Conservation (phyloP, 1,140 invertebrate genomes). For the Microvelia longipes region DNA sequence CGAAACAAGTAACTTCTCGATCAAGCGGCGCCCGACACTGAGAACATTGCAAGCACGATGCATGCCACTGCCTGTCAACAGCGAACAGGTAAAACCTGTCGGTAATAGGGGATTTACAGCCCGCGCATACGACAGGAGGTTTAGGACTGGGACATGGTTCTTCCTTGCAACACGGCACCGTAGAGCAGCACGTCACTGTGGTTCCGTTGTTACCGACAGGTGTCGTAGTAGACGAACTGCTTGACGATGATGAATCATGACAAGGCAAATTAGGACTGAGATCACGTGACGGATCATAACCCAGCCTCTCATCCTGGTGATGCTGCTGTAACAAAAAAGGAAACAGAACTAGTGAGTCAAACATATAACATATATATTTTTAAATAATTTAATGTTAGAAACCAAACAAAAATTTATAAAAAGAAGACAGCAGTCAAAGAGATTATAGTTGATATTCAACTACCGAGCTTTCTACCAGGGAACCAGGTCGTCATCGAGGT, state of each 20-base stretch:
- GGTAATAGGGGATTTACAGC: slow-evolving; percentile 65
- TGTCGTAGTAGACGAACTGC: slow-evolving; percentile 25
- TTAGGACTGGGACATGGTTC: slow-evolving; percentile 34
- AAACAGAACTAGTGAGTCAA: slow-evolving; percentile 32
- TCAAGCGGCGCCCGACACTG: slow-evolving; percentile 80
- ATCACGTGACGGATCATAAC: slow-evolving; percentile 50
- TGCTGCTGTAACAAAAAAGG: slow-evolving; percentile 32
- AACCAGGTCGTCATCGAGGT: no score
- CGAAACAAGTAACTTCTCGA: slow-evolving; percentile 83
- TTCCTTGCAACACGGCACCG: slow-evolving; percentile 21
- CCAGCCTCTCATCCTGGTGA: slow-evolving; percentile 34
- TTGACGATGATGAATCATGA: slow-evolving; percentile 35
- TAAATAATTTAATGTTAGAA: slow-evolving; percentile 4
- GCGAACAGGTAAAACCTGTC: slow-evolving; percentile 76
- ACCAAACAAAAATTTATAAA: slow-evolving; percentile 1
- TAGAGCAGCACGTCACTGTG: slow-evolving; percentile 25
- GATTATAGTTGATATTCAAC: no score
- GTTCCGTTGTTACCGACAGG: background rate
- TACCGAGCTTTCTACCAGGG: no score
- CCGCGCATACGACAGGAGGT: slow-evolving; percentile 48
- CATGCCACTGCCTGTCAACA: slow-evolving; percentile 85
- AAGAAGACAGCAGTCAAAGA: slow-evolving; percentile 9
- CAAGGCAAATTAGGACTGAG: slow-evolving; percentile 51
- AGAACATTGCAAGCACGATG: slow-evolving; percentile 75
- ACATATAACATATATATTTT: slow-evolving; percentile 14